Evolutionary conservation across 2,113 vertebrate genomes (phyloP).

Genomic region (Psettodes erumei): DNA sequence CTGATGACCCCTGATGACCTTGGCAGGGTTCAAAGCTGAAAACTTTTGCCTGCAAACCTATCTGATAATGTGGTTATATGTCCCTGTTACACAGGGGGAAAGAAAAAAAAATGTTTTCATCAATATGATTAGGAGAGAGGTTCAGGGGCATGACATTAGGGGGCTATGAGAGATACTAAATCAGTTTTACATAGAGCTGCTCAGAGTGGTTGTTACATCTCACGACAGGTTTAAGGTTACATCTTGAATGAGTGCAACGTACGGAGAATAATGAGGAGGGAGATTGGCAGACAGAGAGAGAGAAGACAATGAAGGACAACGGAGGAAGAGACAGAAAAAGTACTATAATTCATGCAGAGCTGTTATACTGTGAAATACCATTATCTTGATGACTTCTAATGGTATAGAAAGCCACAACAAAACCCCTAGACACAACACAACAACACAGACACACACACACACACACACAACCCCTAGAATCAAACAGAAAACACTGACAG

Average conservation of each 20-base stretch:
- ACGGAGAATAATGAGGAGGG: not conserved
- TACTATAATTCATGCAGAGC: constrained; percentile 50
- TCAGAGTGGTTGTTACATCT: not conserved
- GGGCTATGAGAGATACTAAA: too few species aligned
- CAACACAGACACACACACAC: constrained; percentile 27
- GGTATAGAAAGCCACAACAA: constrained; percentile 50
- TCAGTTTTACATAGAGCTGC: not conserved
- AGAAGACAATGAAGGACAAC: not conserved
- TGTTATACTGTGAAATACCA: constrained; percentile 44
- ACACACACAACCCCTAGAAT: constrained; percentile 41
- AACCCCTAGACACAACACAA: constrained; percentile 41
- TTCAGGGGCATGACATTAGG: too few species aligned
- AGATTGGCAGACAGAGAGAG: not conserved
- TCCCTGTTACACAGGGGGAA: not conserved
- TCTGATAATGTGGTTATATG: constrained; percentile 8
- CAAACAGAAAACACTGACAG: constrained; percentile 71
- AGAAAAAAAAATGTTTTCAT: constrained; percentile 4
- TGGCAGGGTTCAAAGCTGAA: constrained; percentile 14
- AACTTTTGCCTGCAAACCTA: not conserved
- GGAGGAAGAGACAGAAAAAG: constrained; percentile 16
- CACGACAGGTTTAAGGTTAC: not conserved
- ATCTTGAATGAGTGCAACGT: not conserved
- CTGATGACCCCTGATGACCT: constrained; percentile 36
- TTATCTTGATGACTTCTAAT: constrained; percentile 59
- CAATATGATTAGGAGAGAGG: not conserved